phyloP scores from a whole-genome alignment of 2,888 invertebrate species.

The Steromphala cineraria region DNA sequence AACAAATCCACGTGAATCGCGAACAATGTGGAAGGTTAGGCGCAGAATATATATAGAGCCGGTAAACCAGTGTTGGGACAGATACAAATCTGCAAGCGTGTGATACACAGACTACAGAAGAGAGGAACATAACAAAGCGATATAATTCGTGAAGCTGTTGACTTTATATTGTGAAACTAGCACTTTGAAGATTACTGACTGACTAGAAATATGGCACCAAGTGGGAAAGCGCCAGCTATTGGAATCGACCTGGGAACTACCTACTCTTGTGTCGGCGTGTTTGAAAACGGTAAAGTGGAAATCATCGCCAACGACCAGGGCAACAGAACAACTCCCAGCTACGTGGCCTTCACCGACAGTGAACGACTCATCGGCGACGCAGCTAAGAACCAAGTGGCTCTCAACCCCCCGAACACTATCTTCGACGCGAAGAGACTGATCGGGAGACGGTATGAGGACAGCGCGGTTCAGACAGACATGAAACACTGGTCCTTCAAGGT shows the following conservation, averaged over 20 bases:
- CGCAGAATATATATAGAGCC: background rate
- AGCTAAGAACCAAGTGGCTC: constrained; percentile 78
- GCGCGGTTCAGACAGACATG: constrained; percentile 58
- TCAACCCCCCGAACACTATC: constrained; percentile 86
- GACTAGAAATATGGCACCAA: background rate
- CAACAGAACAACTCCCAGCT: no score
- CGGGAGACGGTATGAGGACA: constrained; percentile 59
- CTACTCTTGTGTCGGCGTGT: no score
- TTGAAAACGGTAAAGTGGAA: no score
- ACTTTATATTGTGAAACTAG: background rate
- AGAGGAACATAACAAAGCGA: background rate
- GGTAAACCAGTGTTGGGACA: background rate
- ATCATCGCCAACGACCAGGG: constrained; percentile 79
- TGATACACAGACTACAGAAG: background rate
- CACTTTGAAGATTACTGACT: background rate
- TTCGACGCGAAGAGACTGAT: no score
- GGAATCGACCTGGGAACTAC: no score
- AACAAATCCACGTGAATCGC: background rate
- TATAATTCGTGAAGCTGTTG: background rate
- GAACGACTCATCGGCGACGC: no score
- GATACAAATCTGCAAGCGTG: background rate
- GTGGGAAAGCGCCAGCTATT: constrained; percentile 77
- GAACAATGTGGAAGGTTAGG: background rate
- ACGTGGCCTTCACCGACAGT: no score
- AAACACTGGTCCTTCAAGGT: constrained; percentile 66